These are phyloP conservation scores for Syngnathus typhle DNA, from an alignment of 2,113 vertebrate genomes.

Conservation along the genomic window DNA sequence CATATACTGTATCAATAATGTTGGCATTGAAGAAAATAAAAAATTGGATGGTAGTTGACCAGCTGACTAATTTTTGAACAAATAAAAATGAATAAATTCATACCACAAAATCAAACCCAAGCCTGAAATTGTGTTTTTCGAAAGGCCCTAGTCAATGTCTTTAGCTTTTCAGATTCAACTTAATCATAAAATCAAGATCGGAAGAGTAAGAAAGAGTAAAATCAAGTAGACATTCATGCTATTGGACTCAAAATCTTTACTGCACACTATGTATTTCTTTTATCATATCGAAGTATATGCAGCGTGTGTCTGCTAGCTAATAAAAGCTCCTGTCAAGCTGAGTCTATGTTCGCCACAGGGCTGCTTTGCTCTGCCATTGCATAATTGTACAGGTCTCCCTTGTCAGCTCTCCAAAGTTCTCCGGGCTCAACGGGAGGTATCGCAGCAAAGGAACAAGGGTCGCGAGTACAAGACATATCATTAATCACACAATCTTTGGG, in stretches of 20 bases:
- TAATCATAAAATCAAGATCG: not conserved
- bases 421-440: slow-evolving; percentile 40
- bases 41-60: too few species aligned
- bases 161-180: not conserved
- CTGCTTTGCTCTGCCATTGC: slow-evolving; percentile 50
- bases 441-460: slow-evolving; percentile 58
- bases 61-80: too few species aligned
- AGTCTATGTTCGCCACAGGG: slow-evolving; percentile 45
- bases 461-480: slow-evolving; percentile 54
- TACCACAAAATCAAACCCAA: too few species aligned
- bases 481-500: slow-evolving; percentile 61
- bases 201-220: not conserved
- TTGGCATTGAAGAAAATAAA: too few species aligned
- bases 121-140: too few species aligned
- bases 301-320: slow-evolving; percentile 33
- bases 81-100: too few species aligned
- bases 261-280: slow-evolving; percentile 11
- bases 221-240: slow-evolving; percentile 8
- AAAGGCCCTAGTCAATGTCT: not conserved
- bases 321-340: slow-evolving; percentile 45
- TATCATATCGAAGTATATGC: slow-evolving; percentile 28
- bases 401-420: slow-evolving; percentile 48
- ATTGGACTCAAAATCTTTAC: not conserved
- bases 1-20: not conserved
- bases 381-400: slow-evolving; percentile 55